Evolutionary conservation across 2,113 vertebrate genomes (phyloP).

Genomic region (Alces alces): DNA sequence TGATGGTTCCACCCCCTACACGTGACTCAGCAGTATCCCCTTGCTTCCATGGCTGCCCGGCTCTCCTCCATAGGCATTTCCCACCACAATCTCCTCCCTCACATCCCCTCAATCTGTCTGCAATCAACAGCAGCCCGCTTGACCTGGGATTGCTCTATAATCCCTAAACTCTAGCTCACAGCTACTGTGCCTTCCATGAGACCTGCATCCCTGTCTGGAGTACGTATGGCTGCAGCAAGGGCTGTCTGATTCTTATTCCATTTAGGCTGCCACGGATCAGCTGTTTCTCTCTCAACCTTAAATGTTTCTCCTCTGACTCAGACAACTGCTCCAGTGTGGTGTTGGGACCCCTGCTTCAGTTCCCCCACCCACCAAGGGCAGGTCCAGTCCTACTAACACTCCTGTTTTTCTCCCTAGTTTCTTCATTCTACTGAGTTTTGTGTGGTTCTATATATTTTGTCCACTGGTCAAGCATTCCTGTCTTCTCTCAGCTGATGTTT

Average conservation of each 20-base stretch:
- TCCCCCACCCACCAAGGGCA: not conserved
- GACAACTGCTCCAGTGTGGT: not conserved
- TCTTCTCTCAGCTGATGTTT: not conserved
- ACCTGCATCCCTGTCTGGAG: accelerated
- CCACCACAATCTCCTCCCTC: not conserved
- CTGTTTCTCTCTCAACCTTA: no score
- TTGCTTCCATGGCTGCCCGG: not conserved
- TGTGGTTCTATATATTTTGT: accelerated
- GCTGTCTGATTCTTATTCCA: not conserved
- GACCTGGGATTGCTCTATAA: not conserved
- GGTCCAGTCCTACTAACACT: not conserved
- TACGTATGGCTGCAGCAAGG: not conserved
- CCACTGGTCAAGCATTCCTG: not conserved
- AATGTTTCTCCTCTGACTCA: no score
- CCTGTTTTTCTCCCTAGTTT: not conserved
- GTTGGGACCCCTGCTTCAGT: not conserved
- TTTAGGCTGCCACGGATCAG: not conserved
- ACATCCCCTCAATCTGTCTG: not conserved
- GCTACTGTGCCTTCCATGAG: not conserved
- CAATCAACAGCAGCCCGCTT: not conserved
- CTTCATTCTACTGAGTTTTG: accelerated
- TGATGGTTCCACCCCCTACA: not conserved
- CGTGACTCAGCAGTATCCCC: not conserved
- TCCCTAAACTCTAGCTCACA: not conserved
- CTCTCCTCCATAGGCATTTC: not conserved